A percentile compares a stretch with the other conserved stretches of the same genome.
Evolutionary conservation across 2,113 vertebrate genomes (phyloP).

Genomic region (Scomber scombrus): DNA sequence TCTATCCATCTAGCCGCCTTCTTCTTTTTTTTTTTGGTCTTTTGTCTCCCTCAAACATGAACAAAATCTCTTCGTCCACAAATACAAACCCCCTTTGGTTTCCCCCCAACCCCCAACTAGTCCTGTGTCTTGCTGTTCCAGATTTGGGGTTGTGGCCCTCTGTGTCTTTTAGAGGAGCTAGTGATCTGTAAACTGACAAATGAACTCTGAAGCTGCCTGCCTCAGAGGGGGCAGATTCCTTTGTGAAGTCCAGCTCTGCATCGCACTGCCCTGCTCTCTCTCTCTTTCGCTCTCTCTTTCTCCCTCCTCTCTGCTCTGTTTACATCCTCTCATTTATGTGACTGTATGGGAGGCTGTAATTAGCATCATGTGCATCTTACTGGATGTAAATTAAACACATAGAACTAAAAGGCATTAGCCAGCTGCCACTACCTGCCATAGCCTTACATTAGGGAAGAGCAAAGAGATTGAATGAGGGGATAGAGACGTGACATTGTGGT

Average conservation of each 20-base stretch:
- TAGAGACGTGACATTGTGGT: too few species aligned
- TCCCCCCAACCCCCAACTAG: neutral
- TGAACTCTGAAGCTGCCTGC: conserved; percentile 29
- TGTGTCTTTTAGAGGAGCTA: conserved; percentile 26
- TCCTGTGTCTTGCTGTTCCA: neutral
- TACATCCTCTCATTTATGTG: neutral
- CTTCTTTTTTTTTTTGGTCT: too few species aligned
- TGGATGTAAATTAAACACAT: neutral
- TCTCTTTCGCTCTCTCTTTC: too few species aligned
- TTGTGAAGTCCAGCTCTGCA: neutral
- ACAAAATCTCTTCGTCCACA: too few species aligned
- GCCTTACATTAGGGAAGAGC: too few species aligned
- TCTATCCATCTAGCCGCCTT: too few species aligned
- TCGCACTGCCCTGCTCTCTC: too few species aligned
- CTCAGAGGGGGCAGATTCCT: neutral
- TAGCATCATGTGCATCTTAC: neutral
- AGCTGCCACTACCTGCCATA: neutral
- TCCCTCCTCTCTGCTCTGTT: neutral
- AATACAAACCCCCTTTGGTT: too few species aligned
- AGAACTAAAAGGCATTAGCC: neutral
- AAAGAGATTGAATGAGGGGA: too few species aligned
- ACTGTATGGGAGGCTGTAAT: neutral
- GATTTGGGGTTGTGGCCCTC: conserved; percentile 18
- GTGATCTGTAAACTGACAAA: conserved; percentile 48
- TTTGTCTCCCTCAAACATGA: too few species aligned